phyloP scores from a whole-genome alignment of 1,140 invertebrate genomes.

The Propsilocerus akamusi region DNA sequence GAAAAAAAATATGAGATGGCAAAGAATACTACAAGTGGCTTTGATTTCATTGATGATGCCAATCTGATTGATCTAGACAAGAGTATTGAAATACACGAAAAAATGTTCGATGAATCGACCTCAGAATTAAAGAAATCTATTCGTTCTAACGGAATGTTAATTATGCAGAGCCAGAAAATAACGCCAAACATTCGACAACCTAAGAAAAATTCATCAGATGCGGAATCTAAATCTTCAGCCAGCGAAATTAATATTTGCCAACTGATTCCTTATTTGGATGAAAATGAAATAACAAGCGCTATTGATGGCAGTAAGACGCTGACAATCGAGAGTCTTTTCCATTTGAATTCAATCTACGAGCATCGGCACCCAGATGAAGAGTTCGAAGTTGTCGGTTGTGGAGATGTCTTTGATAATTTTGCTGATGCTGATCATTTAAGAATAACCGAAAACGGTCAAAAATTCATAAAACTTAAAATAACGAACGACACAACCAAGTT shows the following conservation, averaged over 20 bases:
- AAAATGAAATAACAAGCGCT: slow-evolving; percentile 10
- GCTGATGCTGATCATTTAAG: slow-evolving; percentile 11
- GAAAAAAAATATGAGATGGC: slow-evolving; percentile 20
- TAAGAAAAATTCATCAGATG: not conserved
- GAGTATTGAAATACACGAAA: slow-evolving; percentile 4
- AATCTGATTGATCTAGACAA: slow-evolving; percentile 3
- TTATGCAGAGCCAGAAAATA: slow-evolving; percentile 8
- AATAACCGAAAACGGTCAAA: not conserved
- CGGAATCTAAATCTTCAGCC: not conserved
- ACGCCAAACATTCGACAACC: slow-evolving; percentile 9
- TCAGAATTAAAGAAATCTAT: slow-evolving; percentile 19
- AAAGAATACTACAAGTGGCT: slow-evolving; percentile 20
- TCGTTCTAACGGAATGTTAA: slow-evolving; percentile 14
- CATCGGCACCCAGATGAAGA: slow-evolving; percentile 6
- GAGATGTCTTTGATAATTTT: slow-evolving; percentile 21
- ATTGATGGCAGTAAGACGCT: not conserved
- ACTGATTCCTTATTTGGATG: slow-evolving; percentile 14
- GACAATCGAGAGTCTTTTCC: not conserved
- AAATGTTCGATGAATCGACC: slow-evolving; percentile 17
- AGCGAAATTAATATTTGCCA: not conserved
- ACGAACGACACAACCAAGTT: not conserved
- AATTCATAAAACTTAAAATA: not conserved
- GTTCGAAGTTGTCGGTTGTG: slow-evolving; percentile 15
- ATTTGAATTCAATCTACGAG: not conserved
- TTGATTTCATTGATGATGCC: slow-evolving; percentile 8